These are phyloP conservation scores for Drosophila affinis DNA, from an alignment of 2,888 invertebrate genomes.

Conservation along the genomic window DNA sequence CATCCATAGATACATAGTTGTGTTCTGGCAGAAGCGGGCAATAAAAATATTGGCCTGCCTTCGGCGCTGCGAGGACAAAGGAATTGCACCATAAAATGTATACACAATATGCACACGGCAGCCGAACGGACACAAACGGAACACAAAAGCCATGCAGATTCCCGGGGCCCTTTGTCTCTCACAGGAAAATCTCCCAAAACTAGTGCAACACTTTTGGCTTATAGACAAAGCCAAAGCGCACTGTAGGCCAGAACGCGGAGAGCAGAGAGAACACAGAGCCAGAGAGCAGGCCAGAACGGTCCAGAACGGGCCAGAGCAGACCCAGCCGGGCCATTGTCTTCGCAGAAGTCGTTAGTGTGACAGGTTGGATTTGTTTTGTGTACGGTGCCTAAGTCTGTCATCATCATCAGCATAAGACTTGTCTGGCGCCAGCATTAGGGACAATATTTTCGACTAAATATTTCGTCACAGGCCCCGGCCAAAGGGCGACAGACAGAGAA, in stretches of 20 bases:
- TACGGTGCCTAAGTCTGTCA: slow-evolving; percentile 80
- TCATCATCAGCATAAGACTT: slow-evolving; percentile 80
- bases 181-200: slow-evolving; percentile 58
- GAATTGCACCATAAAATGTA: slow-evolving; percentile 78
- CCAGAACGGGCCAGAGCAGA: slow-evolving; percentile 18
- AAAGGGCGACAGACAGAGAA: not conserved
- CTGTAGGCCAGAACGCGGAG: slow-evolving; percentile 23
- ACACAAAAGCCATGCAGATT: slow-evolving; percentile 61
- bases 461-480: slow-evolving; percentile 77
- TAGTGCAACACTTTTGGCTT: slow-evolving; percentile 81
- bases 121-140: slow-evolving; percentile 17
- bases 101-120: slow-evolving; percentile 45
- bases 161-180: slow-evolving; percentile 65
- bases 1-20: slow-evolving; percentile 24
- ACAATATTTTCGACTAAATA: slow-evolving; percentile 79
- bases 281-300: not conserved
- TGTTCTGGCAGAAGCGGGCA: slow-evolving; percentile 54
- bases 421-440: slow-evolving; percentile 84
- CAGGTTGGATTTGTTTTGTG: slow-evolving; percentile 82
- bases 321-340: slow-evolving; percentile 66
- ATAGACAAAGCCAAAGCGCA: slow-evolving; percentile 61
- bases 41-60: slow-evolving; percentile 80
- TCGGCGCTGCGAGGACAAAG: slow-evolving; percentile 64
- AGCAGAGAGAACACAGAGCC: not conserved
- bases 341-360: slow-evolving; percentile 83